Evolutionary conservation across 2,797 vertebrate genomes (phyloP), one percentile per base, ranked within the genome.

Genomic region (Sebastiscus tertius): DNA sequence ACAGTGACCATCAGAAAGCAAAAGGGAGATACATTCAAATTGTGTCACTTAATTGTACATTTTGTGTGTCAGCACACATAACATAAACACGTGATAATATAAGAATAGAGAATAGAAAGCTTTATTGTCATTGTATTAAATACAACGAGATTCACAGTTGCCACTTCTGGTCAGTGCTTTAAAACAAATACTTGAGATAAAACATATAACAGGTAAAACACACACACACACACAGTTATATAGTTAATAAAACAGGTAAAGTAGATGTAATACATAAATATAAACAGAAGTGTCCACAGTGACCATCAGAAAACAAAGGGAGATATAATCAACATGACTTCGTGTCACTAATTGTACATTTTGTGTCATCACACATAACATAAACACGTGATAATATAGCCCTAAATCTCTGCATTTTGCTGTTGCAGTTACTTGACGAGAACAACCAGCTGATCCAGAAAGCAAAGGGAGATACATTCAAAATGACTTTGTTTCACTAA

Each of bases 391-490:
- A 64, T 42, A 0, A 64, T 18, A 7, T 42, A 42, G 14, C 39
- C 14, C 39, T 64, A 73, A 75, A 82, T 77, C 13, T 77, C 10
- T 76, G 34, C 42, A 6, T 84, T 14, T 77, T 72, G 11, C 63
- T 80, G 39, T 85, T 72, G 79, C 95, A 99, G 98, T 96, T 99
- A 95, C 94, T 99, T 94, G 99, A 99, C 94, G 98, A 99, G 95
- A 99, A 99, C 94, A 99, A 99, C 92, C 98, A 99, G 88, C 96
- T 99, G 86, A 99, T 99, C 93, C 33, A 8, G 12, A 24, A 63
- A 36, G 3, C 10, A 34, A 34, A 34, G 20, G 60, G 31, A 20
- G 6, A 34, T 9, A 34, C 20, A 62, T 18, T 42, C 39, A 42
- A 42, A 42, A 42, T 42, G 5, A 42, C 39, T 42, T 20, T n/a